These are phyloP conservation scores for Drosophila nigrodunni DNA, from an alignment of 1,140 invertebrate species.

Conservation along the genomic window DNA sequence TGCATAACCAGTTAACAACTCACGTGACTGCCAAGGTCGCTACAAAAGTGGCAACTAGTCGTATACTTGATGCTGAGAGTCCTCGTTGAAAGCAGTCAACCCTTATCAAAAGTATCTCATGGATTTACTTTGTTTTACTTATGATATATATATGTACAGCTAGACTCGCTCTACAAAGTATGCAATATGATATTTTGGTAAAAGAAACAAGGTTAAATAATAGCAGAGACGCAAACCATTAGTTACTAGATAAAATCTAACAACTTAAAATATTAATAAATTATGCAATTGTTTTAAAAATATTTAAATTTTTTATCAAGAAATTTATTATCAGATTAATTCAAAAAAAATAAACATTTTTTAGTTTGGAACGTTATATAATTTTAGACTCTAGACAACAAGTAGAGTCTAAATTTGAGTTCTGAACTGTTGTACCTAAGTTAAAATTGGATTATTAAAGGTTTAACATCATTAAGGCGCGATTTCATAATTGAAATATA, in stretches of 20 bases:
- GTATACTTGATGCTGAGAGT: not conserved
- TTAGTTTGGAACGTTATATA: too few relatives aligned
- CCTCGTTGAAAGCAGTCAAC: not conserved
- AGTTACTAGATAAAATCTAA: not conserved
- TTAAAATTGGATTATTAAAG: too few relatives aligned
- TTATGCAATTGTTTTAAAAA: too few relatives aligned
- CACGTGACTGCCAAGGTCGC: constrained; percentile 47
- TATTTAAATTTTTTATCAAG: too few relatives aligned
- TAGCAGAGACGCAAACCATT: constrained; percentile 21
- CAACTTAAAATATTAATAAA: too few relatives aligned
- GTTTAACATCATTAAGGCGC: too few relatives aligned
- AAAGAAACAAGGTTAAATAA: not conserved
- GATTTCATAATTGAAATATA: too few relatives aligned
- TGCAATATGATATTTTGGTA: constrained; percentile 7
- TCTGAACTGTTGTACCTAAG: too few relatives aligned
- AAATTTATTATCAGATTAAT: too few relatives aligned
- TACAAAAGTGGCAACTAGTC: constrained; percentile 4
- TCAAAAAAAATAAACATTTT: too few relatives aligned
- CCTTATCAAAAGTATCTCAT: not conserved
- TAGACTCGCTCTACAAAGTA: constrained; percentile 20
- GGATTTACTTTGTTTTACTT: not conserved
- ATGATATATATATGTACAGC: not conserved
- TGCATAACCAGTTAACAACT: constrained; percentile 28
- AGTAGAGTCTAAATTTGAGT: too few relatives aligned
- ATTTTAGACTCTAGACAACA: too few relatives aligned